Base-by-base conservation (phyloP, 2,797 vertebrate genomes). In the Gymnocypris eckloni region DNA sequence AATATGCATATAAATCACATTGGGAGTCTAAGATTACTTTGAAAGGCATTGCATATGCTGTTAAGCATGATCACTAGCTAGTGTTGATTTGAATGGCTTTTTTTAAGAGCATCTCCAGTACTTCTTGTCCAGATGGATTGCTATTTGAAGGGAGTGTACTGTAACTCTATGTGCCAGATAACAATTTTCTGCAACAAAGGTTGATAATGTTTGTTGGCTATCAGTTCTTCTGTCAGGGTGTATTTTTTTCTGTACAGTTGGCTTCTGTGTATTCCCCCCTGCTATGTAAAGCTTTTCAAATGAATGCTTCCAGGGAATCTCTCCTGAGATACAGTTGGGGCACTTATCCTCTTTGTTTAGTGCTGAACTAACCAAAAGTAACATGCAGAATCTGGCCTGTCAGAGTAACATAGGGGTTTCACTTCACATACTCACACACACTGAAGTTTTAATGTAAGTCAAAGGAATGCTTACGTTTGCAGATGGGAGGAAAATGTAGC, bases 361-460 rank as follows among this genome's bases (percentile, higher is more conserved):
- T 89, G 84, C 73, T 91, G 80, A 88, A 82, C 67, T 78, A 84
- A 89, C 12, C 79, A 79, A 45, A 75, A 87, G 87, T 43, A 67
- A 84, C 25, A 70, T 66, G 87, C 89, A 87, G 77, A 90, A 84
- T 90, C 84, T 82, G 75, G 84, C 85, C 75, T 89, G 90, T 88
- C 80, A 80, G 45, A 39, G 73, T 80, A 86, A 81, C 73, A 54
- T 70, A 75, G 33, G 4, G 28, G 22, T 56, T 66, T 87, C 28
- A 45, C 79, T 43, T 75, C 41, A 71, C 37, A 86, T 81, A 54
- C 8, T 2, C 33, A 33, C 33, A 76, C 83, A 83, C 83, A 28
- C 72, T 45, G 69, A 88, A 12, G 71, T 37, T 78, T 90, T 70
- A 70, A 86, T 86, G 54, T 69, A 33, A 73, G 61, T 39, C 10